phyloP scores from a whole-genome alignment of 2,113 vertebrate genomes.

The Phylloscopus trochilus region DNA sequence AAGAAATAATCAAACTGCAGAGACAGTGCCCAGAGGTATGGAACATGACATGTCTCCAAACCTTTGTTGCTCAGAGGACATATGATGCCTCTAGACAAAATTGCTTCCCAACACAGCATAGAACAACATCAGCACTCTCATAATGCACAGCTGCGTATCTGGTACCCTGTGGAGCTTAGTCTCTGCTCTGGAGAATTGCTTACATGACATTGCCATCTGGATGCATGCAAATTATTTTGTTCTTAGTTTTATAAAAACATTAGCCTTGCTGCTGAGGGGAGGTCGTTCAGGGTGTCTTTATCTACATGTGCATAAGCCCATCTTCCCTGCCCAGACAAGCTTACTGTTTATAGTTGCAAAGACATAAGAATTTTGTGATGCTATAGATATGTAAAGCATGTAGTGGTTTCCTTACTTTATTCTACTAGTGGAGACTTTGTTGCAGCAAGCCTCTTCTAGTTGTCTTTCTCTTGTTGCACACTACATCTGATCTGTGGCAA shows the following conservation, averaged over 20 bases:
- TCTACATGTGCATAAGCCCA: neutral
- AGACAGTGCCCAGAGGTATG: neutral
- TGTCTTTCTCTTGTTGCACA: neutral
- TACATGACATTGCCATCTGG: slow-evolving; percentile 55
- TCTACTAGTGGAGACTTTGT: neutral
- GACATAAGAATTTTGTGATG: neutral
- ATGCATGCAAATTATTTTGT: slow-evolving; percentile 46
- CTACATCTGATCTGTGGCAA: neutral
- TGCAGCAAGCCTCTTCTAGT: neutral
- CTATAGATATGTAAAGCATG: neutral
- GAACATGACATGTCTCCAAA: neutral
- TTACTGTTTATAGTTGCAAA: neutral
- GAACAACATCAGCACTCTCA: slow-evolving; percentile 12
- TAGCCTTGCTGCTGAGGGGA: neutral
- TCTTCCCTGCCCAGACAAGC: neutral
- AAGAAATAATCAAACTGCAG: neutral
- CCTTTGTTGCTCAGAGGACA: neutral
- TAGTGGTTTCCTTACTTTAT: neutral
- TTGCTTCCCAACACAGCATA: neutral
- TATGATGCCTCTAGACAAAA: slow-evolving; percentile 17
- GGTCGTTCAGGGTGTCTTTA: slow-evolving; percentile 12
- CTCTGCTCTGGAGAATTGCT: slow-evolving; percentile 44
- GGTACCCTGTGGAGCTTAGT: slow-evolving; percentile 27
- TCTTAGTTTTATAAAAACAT: slow-evolving; percentile 29
- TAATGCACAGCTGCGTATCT: slow-evolving; percentile 28